phyloP scores from a whole-genome alignment of 2,888 invertebrate species.

The Hypercompe scribonia region DNA sequence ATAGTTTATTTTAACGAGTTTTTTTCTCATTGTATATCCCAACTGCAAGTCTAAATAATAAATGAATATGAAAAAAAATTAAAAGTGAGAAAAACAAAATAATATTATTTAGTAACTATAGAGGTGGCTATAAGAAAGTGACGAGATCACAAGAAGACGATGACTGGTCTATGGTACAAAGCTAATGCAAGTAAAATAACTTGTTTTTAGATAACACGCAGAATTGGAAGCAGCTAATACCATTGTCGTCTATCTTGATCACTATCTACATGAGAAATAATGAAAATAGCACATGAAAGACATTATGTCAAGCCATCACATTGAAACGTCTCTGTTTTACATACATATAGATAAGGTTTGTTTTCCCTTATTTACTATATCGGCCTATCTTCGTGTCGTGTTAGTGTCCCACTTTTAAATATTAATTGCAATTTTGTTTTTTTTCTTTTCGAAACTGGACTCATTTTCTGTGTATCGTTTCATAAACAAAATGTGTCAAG shows the following conservation, averaged over 20 bases:
- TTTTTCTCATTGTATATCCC: not conserved
- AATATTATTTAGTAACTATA: not conserved
- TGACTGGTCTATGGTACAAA: constrained; percentile 14
- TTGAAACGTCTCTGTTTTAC: constrained; percentile 15
- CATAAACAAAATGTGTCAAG: constrained; percentile 55
- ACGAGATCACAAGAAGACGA: constrained; percentile 7
- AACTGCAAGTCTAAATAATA: not conserved
- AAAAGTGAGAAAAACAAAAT: not conserved
- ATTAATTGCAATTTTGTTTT: constrained; percentile 50
- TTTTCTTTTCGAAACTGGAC: constrained; percentile 41
- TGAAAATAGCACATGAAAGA: constrained; percentile 19
- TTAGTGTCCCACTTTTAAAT: constrained; percentile 48
- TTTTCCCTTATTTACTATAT: constrained; percentile 26
- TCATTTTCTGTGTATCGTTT: constrained; percentile 44
- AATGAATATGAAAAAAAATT: not conserved
- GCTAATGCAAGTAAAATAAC: constrained; percentile 13
- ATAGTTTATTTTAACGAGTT: not conserved
- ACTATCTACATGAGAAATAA: constrained; percentile 20
- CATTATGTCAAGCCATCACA: constrained; percentile 14
- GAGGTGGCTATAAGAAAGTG: constrained; percentile 13
- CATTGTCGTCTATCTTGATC: constrained; percentile 24
- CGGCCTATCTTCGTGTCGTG: constrained; percentile 34
- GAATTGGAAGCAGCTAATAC: constrained; percentile 24
- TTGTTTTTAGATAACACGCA: constrained; percentile 20
- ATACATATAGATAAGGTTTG: constrained; percentile 17